Evolutionary conservation across 1,140 invertebrate species (phyloP), one percentile per base, ranked within the genome.

Genomic region (Zophobas atratus): DNA sequence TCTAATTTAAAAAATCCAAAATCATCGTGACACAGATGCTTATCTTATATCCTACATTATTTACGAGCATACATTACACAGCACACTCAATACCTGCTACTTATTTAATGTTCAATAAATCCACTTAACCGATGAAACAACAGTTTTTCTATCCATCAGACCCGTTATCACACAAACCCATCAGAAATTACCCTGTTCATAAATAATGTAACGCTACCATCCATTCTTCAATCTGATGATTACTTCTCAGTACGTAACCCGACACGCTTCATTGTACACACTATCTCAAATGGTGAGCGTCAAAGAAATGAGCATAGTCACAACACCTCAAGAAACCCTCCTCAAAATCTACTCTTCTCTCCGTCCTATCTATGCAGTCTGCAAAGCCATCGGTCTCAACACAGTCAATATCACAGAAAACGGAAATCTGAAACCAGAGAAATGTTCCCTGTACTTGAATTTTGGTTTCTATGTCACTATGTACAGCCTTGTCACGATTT

Each of bases 321-420:
- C 56, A 35, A 60, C 35, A 35, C 56, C 5, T 8, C 35, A 60
- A 8, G 56, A 60, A 8, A 60, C 34, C 36, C 56, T 60, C 0
- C 56, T 36, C 56, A 39, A 60, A 5, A 60, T 60, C 38, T 60
- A 60, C 36, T n/a, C 34, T n/a, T 60, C 60, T 2, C 41, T 67
- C n/a, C 41, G 33, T 5, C 60, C 60, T 2, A 32, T 67, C 0
- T 67, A 67, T 36, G 6, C n/a, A 3, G 33, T 67, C 32, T 67
- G 60, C 39, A 67, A 43, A 32, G 8, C 43, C 20, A 43, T 67
- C 33, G 60, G 60, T 1, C 33, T 67, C n/a, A 67, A 43, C 33
- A 67, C 60, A 4, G 1, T 67, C 2, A 2, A 3, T 41, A 43
- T 67, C n/a, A 39, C 6, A 32, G n/a, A 41, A 38, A 67, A 41